These are phyloP conservation scores for Catostomus latipinnis DNA, from an alignment of 2,797 vertebrate genomes.

Conservation along the genomic window DNA sequence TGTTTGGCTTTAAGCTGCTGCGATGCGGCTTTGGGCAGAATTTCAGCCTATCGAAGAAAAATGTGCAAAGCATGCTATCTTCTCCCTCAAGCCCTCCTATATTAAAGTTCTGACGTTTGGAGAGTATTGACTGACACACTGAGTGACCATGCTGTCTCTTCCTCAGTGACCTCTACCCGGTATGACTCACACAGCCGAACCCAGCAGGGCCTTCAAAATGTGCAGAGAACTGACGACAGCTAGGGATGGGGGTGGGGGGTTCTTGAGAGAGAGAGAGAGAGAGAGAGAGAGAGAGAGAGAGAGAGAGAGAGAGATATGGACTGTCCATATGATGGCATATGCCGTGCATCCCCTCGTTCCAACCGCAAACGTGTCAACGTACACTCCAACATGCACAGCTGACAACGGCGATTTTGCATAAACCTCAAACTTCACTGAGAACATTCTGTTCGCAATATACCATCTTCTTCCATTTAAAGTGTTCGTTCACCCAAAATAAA, in stretches of 20 bases:
- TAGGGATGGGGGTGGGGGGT: slow-evolving; percentile 19
- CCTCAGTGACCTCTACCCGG: slow-evolving; percentile 53
- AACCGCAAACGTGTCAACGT: slow-evolving; percentile 45
- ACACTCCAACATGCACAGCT: slow-evolving; percentile 25
- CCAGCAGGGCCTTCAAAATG: slow-evolving; percentile 37
- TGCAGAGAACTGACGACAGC: slow-evolving; percentile 46
- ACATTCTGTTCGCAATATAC: slow-evolving; percentile 48
- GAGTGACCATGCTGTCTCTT: slow-evolving; percentile 50
- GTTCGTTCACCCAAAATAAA: no score
- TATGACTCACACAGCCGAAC: slow-evolving; percentile 54
- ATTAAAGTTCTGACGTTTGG: slow-evolving; percentile 56
- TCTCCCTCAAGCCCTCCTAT: slow-evolving; percentile 36
- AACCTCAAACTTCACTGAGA: slow-evolving; percentile 58
- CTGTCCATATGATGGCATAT: slow-evolving; percentile 25
- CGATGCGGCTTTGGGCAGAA: neutral
- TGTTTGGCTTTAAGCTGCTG: neutral
- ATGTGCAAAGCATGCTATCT: slow-evolving; percentile 52
- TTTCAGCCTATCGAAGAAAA: slow-evolving; percentile 38
- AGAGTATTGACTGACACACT: slow-evolving; percentile 59
- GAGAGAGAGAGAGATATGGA: slow-evolving; percentile 31
- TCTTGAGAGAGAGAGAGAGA: no score
- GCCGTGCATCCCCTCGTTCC: slow-evolving; percentile 29
- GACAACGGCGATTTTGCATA: slow-evolving; percentile 54
- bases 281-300: slow-evolving; percentile 25
- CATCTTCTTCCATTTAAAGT: no score